phyloP scores from a whole-genome alignment of 2,888 invertebrate species.

The Chironomus riparius region DNA sequence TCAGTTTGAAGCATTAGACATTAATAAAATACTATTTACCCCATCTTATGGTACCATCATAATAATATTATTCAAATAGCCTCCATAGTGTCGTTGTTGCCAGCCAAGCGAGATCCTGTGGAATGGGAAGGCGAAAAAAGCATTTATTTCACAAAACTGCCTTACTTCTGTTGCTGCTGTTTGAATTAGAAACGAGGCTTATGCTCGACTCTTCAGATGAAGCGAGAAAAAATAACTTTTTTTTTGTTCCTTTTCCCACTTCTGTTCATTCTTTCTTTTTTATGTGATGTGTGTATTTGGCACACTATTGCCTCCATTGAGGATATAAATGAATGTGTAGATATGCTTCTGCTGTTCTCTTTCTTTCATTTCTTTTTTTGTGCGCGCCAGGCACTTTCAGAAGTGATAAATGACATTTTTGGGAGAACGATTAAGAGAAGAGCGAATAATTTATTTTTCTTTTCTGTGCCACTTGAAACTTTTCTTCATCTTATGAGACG shows the following conservation, averaged over 20 bases:
- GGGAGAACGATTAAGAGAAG: constrained; percentile 17
- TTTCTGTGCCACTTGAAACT: neutral
- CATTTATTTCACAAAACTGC: constrained; percentile 4
- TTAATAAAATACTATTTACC: constrained; percentile 9
- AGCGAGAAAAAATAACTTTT: neutral
- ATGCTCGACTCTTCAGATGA: neutral
- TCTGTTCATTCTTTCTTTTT: neutral
- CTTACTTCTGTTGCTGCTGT: constrained; percentile 15
- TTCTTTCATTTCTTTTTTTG: neutral
- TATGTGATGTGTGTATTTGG: constrained; percentile 11
- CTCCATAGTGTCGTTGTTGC: neutral
- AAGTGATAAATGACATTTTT: constrained; percentile 27
- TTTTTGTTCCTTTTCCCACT: too few relatives aligned
- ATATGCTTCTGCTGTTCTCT: neutral
- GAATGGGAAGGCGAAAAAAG: neutral
- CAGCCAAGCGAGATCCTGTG: neutral
- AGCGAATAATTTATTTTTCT: constrained; percentile 20
- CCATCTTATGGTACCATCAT: neutral
- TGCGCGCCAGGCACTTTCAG: constrained; percentile 2
- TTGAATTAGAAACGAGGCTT: constrained; percentile 4
- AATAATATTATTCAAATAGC: neutral
- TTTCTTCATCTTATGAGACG: neutral
- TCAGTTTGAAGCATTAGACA: constrained; percentile 24
- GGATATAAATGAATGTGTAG: constrained; percentile 7
- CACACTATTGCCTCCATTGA: constrained; percentile 9